Conservation (phyloP, 2,888 invertebrate species). For the Spilarctia lutea region DNA sequence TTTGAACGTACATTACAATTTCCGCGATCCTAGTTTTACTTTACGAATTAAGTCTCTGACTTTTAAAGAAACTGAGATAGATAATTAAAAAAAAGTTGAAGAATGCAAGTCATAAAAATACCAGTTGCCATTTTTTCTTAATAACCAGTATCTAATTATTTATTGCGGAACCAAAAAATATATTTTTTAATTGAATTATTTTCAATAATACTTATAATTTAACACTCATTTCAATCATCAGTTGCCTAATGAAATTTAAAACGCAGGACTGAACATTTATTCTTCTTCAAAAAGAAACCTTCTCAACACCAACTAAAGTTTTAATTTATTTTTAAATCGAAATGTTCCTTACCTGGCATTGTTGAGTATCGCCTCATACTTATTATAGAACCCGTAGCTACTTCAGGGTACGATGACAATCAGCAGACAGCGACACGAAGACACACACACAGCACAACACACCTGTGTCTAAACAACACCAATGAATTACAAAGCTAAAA, state of each 20-base stretch:
- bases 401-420: slow-evolving; percentile 68
- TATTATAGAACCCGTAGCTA: slow-evolving; percentile 49
- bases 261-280: background rate
- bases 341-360: slow-evolving; percentile 72
- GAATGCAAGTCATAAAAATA: background rate
- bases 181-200: background rate
- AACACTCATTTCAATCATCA: background rate
- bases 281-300: background rate
- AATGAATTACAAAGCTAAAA: slow-evolving; percentile 52
- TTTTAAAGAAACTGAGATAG: background rate
- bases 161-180: background rate
- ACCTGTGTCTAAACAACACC: slow-evolving; percentile 67
- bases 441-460: slow-evolving; percentile 76
- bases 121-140: background rate
- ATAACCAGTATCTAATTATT: background rate
- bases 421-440: slow-evolving; percentile 65
- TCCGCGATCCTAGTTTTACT: background rate
- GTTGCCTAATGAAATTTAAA: background rate
- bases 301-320: background rate
- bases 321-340: background rate
- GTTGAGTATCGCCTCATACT: slow-evolving; percentile 77
- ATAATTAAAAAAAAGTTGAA: no score
- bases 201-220: background rate
- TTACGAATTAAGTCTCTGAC: background rate
- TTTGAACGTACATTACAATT: background rate